Conservation (phyloP, 2,113 vertebrate species). For the Eudyptes chrysolophus region DNA sequence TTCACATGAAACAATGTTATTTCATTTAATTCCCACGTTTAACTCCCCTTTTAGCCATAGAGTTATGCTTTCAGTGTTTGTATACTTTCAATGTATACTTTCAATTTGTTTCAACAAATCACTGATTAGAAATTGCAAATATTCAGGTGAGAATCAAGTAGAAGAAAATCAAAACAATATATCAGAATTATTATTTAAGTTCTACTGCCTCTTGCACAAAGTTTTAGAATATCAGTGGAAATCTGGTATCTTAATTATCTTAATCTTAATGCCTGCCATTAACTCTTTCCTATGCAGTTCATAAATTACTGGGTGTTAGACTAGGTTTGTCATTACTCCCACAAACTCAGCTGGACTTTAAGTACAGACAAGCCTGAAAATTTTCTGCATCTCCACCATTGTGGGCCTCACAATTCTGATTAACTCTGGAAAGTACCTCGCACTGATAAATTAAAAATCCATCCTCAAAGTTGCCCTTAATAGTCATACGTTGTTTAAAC, state of each 20-base stretch:
- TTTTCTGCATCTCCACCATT: neutral
- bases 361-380: neutral
- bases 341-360: neutral
- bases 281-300: neutral
- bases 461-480: slow-evolving; percentile 25
- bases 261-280: neutral
- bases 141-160: neutral
- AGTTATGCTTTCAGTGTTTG: neutral
- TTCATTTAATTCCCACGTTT: neutral
- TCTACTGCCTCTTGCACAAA: neutral
- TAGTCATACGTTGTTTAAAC: slow-evolving; percentile 9
- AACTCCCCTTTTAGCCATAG: neutral
- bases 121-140: neutral
- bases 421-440: neutral
- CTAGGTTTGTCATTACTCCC: neutral
- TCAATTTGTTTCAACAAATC: neutral
- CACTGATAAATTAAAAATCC: slow-evolving; percentile 32
- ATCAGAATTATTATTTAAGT: neutral
- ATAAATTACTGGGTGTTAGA: neutral
- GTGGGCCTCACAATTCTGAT: neutral
- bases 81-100: neutral
- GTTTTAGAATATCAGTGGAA: neutral
- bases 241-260: neutral
- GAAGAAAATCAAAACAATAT: neutral
- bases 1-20: neutral